phyloP scores from a whole-genome alignment of 2,888 invertebrate genomes.

The Tenthredo notha region DNA sequence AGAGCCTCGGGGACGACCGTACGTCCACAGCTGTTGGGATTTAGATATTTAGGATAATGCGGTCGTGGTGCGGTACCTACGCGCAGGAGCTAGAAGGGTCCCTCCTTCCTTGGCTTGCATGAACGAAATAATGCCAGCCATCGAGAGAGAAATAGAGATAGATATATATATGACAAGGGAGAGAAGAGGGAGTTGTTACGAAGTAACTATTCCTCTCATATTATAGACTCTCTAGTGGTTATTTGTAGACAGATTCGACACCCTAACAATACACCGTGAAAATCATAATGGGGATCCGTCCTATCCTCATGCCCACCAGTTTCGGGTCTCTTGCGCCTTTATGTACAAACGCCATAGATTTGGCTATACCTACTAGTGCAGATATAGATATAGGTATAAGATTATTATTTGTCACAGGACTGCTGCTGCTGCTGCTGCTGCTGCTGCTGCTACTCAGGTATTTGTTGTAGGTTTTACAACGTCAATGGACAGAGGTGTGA shows the following conservation, averaged over 20 bases:
- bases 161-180: constrained; percentile 36
- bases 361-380: background rate
- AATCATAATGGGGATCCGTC: constrained; percentile 74
- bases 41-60: constrained; percentile 79
- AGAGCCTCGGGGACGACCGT: constrained; percentile 65
- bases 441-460: background rate
- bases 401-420: constrained; percentile 47
- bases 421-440: background rate
- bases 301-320: background rate
- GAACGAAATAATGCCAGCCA: background rate
- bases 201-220: constrained; percentile 66
- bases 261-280: constrained; percentile 72
- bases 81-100: constrained; percentile 31
- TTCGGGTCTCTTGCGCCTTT: background rate
- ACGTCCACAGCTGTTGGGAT: constrained; percentile 77
- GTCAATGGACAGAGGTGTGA: constrained; percentile 74
- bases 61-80: constrained; percentile 60
- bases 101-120: constrained; percentile 2
- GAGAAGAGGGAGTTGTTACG: constrained; percentile 61
- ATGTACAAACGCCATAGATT: background rate
- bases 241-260: constrained; percentile 78
- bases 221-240: constrained; percentile 73
- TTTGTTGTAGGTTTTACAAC: constrained; percentile 69
- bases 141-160: constrained; percentile 20
- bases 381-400: constrained; percentile 1